These are phyloP conservation scores for Enteromius paludinosus DNA, from an alignment of 2,797 vertebrate genomes.

Conservation along the genomic window DNA sequence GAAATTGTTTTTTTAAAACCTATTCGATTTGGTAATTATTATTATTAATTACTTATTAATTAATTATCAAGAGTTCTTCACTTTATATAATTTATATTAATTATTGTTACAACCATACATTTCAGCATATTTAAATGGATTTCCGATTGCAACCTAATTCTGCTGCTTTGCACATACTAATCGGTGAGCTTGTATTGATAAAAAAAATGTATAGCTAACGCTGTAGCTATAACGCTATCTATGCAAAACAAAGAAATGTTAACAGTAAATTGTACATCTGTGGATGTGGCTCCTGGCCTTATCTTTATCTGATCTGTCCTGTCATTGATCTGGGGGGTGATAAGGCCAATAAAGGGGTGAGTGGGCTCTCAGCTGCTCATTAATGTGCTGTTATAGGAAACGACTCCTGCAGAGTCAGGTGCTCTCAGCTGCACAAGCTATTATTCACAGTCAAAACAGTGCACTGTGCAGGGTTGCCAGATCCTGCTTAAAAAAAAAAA, in stretches of 20 bases:
- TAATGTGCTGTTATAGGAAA: conserved; percentile 45
- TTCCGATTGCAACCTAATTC: not conserved
- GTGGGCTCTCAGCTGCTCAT: conserved; percentile 42
- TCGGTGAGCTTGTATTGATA: not conserved
- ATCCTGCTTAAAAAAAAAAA: not conserved
- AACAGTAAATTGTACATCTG: not conserved
- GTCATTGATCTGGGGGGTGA: conserved; percentile 41
- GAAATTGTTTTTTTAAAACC: not conserved
- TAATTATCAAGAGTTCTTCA: not conserved
- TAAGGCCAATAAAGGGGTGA: conserved; percentile 27
- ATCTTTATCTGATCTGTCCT: conserved; percentile 9
- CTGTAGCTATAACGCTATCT: not conserved
- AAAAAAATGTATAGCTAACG: not conserved
- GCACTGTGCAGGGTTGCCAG: conserved; percentile 51
- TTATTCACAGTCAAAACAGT: conserved; percentile 52
- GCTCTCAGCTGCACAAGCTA: conserved; percentile 49
- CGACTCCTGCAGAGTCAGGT: conserved; percentile 55
- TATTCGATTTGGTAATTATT: not conserved
- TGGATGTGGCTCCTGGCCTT: not conserved
- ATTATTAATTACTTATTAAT: too few relatives aligned
- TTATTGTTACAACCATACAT: not conserved
- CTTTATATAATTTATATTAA: not conserved
- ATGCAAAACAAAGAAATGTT: not conserved
- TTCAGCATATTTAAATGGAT: not conserved
- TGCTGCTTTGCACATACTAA: not conserved